phyloP scores from a whole-genome alignment of 2,113 vertebrate genomes.

The Meleagris gallopavo region DNA sequence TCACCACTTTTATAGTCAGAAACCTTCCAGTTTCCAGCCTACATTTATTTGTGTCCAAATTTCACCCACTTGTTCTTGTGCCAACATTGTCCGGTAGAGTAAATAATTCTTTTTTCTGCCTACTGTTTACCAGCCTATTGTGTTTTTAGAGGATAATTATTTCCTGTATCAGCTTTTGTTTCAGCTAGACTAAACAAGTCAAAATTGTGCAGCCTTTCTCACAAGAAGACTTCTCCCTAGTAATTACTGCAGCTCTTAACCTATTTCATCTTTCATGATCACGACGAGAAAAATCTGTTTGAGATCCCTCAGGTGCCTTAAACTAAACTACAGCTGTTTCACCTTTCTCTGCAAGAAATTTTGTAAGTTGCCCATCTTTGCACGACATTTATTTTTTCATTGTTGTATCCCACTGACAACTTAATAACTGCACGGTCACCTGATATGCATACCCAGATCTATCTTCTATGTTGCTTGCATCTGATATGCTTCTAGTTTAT shows the following conservation, averaged over 20 bases:
- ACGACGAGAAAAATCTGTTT: neutral
- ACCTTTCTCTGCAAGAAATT: neutral
- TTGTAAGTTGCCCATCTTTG: neutral
- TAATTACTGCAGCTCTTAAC: neutral
- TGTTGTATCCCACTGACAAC: neutral
- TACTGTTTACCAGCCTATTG: conserved; percentile 61
- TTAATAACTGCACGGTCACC: neutral
- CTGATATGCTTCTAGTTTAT: neutral
- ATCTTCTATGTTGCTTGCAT: neutral
- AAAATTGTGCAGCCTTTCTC: neutral
- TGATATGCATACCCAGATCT: neutral
- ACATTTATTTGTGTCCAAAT: conserved; percentile 41
- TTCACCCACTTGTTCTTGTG: conserved; percentile 11
- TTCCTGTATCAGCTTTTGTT: conserved; percentile 66
- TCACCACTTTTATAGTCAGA: neutral
- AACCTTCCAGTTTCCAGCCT: conserved; percentile 13
- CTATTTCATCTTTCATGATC: neutral
- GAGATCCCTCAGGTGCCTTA: neutral
- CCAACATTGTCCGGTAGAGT: conserved; percentile 52
- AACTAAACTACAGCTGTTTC: neutral
- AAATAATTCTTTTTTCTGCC: conserved; percentile 46
- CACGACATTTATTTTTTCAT: neutral
- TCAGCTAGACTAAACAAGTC: conserved; percentile 55
- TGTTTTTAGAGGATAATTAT: conserved; percentile 59
- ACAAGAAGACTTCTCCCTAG: neutral